Conservation (phyloP, 2,797 vertebrate genomes). For the Sebastes vulpes region DNA sequence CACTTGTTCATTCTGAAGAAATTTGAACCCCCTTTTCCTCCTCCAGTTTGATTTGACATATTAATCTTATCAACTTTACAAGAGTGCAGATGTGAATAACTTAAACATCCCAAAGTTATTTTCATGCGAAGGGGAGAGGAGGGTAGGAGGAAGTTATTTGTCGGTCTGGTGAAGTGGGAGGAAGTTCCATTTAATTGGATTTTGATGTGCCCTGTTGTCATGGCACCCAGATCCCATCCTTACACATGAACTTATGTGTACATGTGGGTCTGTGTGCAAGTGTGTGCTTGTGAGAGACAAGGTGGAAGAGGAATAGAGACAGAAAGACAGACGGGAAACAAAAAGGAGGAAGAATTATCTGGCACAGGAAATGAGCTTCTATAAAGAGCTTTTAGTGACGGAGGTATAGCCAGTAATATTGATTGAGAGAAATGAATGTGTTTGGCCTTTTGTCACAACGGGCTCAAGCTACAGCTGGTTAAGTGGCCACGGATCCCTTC, state of each 20-base stretch:
- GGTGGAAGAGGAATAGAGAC: constrained; percentile 12
- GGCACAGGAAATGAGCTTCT: constrained; percentile 68
- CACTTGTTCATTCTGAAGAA: constrained; percentile 38
- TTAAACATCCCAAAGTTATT: constrained; percentile 73
- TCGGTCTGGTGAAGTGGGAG: constrained; percentile 82
- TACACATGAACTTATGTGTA: constrained; percentile 63
- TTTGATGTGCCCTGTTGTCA: constrained; percentile 86
- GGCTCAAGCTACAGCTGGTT: constrained; percentile 73
- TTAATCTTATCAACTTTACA: constrained; percentile 69
- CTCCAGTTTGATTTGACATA: constrained; percentile 59
- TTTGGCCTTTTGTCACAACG: constrained; percentile 67
- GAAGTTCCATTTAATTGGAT: constrained; percentile 87
- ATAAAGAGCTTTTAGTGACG: constrained; percentile 51
- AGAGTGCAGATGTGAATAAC: constrained; percentile 71
- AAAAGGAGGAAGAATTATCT: constrained; percentile 48
- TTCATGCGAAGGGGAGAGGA: constrained; percentile 59
- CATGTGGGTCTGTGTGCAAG: constrained; percentile 1
- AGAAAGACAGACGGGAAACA: constrained; percentile 19
- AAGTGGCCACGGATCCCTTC: constrained; percentile 69
- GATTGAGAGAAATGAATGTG: constrained; percentile 67
- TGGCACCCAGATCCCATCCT: constrained; percentile 82
- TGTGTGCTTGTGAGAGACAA: constrained; percentile 15
- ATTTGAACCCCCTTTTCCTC: constrained; percentile 35
- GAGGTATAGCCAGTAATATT: constrained; percentile 51
- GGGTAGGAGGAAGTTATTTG: constrained; percentile 79